Conservation (phyloP, 2,888 invertebrate genomes). For the Hoplodrina blanda region DNA sequence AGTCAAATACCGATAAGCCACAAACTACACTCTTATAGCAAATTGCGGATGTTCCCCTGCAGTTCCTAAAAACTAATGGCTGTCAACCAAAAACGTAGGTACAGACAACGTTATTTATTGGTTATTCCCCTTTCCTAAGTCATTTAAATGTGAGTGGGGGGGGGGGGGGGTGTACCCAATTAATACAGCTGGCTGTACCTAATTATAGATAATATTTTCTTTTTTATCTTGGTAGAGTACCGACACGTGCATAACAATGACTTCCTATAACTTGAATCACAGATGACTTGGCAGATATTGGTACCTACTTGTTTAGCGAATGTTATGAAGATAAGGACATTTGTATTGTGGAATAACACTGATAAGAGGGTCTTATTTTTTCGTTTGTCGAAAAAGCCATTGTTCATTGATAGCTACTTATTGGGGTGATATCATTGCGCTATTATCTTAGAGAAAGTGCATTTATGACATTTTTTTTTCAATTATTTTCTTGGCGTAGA, state of each 20-base stretch:
- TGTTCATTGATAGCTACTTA: conserved; percentile 12
- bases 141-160: not conserved
- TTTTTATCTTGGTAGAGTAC: not conserved
- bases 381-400: conserved; percentile 10
- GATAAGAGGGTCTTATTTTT: conserved; percentile 24
- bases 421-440: not conserved
- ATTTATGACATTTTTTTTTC: not conserved
- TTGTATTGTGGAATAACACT: conserved; percentile 13
- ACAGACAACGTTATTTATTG: not conserved
- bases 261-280: conserved; percentile 20
- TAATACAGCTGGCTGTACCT: not conserved
- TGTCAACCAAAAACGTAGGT: not conserved
- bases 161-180: not conserved
- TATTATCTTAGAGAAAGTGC: not conserved
- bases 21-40: not conserved
- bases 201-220: not conserved
- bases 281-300: conserved; percentile 23
- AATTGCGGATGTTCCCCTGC: not conserved
- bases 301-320: conserved; percentile 11
- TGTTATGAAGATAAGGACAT: conserved; percentile 35
- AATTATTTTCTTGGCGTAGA: not conserved
- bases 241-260: conserved; percentile 17
- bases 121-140: not conserved
- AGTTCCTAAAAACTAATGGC: not conserved
- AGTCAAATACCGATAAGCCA: not conserved